Percentiles rank a stretch among this genome's conserved stretches.
These are phyloP conservation scores for Menidia beryllina DNA, from an alignment of 2,113 vertebrate genomes.

Conservation along the genomic window DNA sequence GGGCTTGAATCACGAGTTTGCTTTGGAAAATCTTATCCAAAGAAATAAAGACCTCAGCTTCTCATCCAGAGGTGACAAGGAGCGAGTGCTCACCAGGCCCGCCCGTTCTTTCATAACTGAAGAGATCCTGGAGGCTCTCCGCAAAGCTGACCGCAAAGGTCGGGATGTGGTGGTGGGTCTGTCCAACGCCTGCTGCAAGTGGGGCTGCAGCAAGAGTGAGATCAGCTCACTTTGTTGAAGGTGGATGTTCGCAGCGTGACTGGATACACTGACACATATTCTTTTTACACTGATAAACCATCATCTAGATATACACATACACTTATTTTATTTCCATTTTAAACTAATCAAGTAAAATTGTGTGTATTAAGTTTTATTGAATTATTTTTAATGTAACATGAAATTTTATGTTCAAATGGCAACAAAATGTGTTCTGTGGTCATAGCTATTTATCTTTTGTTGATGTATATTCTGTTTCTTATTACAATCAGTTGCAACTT, in stretches of 20 bases:
- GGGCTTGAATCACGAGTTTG: slow-evolving; percentile 48
- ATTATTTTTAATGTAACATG: neutral
- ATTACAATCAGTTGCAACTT: neutral
- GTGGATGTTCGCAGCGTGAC: neutral
- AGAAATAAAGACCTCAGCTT: slow-evolving; percentile 64
- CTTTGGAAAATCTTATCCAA: slow-evolving; percentile 60
- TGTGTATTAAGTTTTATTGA: slow-evolving; percentile 13
- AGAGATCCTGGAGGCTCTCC: slow-evolving; percentile 81
- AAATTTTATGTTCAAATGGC: neutral
- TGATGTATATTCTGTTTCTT: neutral
- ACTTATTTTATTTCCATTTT: neutral
- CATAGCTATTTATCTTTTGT: neutral
- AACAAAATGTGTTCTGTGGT: neutral
- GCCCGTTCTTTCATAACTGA: slow-evolving; percentile 74
- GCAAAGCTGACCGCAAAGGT: slow-evolving; percentile 78
- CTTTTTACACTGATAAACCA: slow-evolving; percentile 4
- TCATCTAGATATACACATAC: slow-evolving; percentile 12
- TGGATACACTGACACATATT: neutral
- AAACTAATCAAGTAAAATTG: neutral
- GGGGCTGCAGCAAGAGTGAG: slow-evolving; percentile 88
- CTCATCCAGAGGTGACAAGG: slow-evolving; percentile 37
- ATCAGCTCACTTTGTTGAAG: slow-evolving; percentile 88
- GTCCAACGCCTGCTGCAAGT: slow-evolving; percentile 87
- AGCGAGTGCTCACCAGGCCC: slow-evolving; percentile 65
- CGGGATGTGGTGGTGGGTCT: slow-evolving; percentile 85